Percentiles rank a stretch among this genome's conserved stretches.
Evolutionary conservation across 2,888 invertebrate genomes (phyloP).

Genomic region (Hanleya hanleyi): DNA sequence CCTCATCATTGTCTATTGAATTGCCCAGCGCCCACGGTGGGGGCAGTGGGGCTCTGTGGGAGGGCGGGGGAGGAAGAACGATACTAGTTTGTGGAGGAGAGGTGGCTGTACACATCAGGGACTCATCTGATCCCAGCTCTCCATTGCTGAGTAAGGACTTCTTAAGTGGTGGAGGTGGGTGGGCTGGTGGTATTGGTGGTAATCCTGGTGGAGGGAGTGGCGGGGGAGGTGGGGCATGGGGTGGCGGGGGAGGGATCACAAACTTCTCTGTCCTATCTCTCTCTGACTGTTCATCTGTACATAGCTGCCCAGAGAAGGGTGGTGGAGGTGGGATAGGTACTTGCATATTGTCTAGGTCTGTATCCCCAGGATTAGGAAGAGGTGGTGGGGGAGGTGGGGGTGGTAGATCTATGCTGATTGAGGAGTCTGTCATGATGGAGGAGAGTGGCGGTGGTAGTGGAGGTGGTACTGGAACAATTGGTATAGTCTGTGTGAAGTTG

Average conservation of each 20-base stretch:
- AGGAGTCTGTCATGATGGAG: not conserved
- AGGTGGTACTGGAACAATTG: not conserved
- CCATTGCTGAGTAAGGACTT: not conserved
- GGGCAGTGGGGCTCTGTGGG: not conserved
- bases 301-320: no score
- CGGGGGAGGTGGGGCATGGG: not conserved
- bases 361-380: no score
- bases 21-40: not conserved
- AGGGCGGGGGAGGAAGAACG: not conserved
- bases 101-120: no score
- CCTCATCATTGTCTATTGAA: no score
- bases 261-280: no score
- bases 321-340: no score
- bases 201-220: not conserved
- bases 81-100: not conserved
- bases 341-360: no score
- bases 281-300: no score
- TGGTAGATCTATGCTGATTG: not conserved
- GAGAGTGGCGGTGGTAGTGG: not conserved
- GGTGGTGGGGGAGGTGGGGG: not conserved
- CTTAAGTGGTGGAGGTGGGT: constrained; percentile 28
- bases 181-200: constrained; percentile 28
- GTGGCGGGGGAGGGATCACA: not conserved
- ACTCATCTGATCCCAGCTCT: not conserved
- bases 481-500: no score